Evolutionary conservation across 2,888 invertebrate genomes (phyloP).

Genomic region (Acholoe squamosa): DNA sequence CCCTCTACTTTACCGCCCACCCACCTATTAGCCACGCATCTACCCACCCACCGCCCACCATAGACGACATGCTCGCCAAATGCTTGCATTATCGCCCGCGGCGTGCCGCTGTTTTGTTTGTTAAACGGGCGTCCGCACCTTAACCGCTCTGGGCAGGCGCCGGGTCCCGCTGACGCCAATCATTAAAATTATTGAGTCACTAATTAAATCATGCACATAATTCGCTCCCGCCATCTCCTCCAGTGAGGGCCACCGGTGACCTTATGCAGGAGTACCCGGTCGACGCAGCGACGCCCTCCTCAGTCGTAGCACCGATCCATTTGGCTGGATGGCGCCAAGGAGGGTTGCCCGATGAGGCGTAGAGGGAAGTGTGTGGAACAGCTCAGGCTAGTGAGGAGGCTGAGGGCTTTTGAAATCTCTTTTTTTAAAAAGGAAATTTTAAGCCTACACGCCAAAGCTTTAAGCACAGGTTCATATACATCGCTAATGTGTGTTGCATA

Average conservation of each 20-base stretch:
- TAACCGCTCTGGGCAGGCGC: conserved; percentile 24
- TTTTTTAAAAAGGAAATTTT: not conserved
- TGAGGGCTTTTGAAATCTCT: not conserved
- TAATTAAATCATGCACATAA: conserved; percentile 55
- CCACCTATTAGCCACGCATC: not conserved
- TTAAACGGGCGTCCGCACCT: conserved; percentile 18
- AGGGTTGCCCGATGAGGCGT: not conserved
- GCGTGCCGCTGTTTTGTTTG: conserved; percentile 31
- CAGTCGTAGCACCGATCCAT: not conserved
- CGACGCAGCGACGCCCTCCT: not conserved
- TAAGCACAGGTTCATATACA: not conserved
- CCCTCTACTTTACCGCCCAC: not conserved
- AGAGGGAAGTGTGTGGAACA: not conserved
- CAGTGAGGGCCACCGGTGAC: not conserved
- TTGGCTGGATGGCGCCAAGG: not conserved
- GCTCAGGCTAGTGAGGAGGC: not conserved
- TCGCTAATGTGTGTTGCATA: not conserved
- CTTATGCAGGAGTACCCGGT: not conserved
- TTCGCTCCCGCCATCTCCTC: conserved; percentile 8
- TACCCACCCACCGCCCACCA: not conserved
- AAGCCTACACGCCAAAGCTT: not conserved
- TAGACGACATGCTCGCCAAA: conserved; percentile 28
- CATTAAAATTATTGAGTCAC: conserved; percentile 57
- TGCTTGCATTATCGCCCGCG: conserved; percentile 17
- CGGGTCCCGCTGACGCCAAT: conserved; percentile 1